Percentiles rank a stretch among this genome's conserved stretches.
phyloP scores from a whole-genome alignment of 1,140 invertebrate genomes.

The Pseudomyrmex cubaensis region DNA sequence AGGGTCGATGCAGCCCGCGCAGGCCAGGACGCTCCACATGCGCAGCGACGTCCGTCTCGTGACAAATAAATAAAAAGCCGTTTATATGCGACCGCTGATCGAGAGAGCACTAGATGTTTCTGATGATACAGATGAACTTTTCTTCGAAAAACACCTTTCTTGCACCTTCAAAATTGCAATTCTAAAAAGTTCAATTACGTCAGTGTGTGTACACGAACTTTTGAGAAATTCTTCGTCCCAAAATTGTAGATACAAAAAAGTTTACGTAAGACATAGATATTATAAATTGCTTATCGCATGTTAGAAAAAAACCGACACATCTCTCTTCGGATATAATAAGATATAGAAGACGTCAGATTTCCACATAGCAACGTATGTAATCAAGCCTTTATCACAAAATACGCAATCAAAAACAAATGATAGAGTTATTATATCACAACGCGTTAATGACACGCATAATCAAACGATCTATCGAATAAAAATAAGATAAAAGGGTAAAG shows the following conservation, averaged over 20 bases:
- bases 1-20: slow-evolving; percentile 76
- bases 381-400: neutral
- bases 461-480: neutral
- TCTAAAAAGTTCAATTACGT: neutral
- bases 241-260: neutral
- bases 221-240: too few relatives aligned
- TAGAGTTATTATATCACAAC: neutral
- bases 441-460: neutral
- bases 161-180: neutral
- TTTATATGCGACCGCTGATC: neutral
- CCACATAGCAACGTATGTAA: neutral
- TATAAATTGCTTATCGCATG: neutral
- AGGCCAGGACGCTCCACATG: slow-evolving; percentile 71
- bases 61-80: slow-evolving; percentile 69
- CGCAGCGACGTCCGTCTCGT: slow-evolving; percentile 70
- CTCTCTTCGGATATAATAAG: neutral
- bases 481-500: slow-evolving; percentile 7
- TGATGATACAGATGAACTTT: neutral
- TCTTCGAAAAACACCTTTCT: neutral
- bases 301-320: neutral
- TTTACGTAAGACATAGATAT: neutral
- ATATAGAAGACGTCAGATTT: neutral
- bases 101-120: slow-evolving; percentile 16
- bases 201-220: neutral
- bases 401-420: neutral